Evolutionary conservation across 2,113 vertebrate species (phyloP), one percentile per base, ranked within the genome.

Genomic region (Zeus faber): DNA sequence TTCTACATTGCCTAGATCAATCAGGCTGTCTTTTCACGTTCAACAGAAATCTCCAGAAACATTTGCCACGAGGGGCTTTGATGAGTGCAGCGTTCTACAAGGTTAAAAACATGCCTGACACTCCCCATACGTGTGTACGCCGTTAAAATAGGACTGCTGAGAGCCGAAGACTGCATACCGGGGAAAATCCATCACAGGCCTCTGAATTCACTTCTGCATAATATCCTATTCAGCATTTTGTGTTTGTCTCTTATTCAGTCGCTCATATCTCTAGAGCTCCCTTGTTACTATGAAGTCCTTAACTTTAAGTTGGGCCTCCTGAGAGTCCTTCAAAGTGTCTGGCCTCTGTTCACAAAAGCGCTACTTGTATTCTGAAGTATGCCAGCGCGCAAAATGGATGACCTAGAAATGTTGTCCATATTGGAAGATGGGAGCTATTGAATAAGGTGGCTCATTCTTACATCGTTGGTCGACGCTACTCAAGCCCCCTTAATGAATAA

Each of bases 1-100:
- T 86, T 85, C 80, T 84, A 83, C 80, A 84, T 77, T 46, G 75
- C 71, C 72, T 67, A 74, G 70, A 83, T 86, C 84, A 84, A 85
- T 84, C 86, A 69, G 80, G 58, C 72, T 21, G 52, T 70, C 67
- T 77, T 86, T 84, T 82, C 71, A 75, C 80, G 83, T 78, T 45
- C 77, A 84, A 74, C 74, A 74, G 49, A 65, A 83, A 84, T 68
- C 81, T 84, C 79, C 74, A 71, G 70, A 81, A 80, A 75, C 67
- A 76, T 85, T 86, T 82, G 55, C 70, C 70, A 65, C 51, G 10
- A 64, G 77, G 73, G 72, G 33, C 58, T 79, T 57, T 79, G 73
- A 83, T 81, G 74, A 77, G 70, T 53, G 59, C 65, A 64, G 74
- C 63, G 76, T 79, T 67, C 60, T 57, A 65, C 65, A 63, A 24